Evolutionary conservation across 2,888 invertebrate genomes (phyloP).

Genomic region (Melinaea menophilus): DNA sequence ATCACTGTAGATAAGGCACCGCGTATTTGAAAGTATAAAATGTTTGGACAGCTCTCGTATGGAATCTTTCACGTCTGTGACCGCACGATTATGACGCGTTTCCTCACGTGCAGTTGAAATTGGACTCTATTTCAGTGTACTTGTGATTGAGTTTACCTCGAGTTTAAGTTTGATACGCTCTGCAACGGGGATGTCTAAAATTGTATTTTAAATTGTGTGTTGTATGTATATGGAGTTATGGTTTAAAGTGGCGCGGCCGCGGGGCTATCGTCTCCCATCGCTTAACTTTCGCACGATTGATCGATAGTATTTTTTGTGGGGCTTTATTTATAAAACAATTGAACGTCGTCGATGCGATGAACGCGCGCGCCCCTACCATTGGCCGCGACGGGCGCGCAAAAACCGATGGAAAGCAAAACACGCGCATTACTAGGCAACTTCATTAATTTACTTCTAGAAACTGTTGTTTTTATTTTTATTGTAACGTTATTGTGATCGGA

Average conservation of each 20-base stretch:
- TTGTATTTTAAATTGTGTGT: slow-evolving; percentile 35
- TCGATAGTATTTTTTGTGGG: slow-evolving; percentile 76
- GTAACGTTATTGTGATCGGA: slow-evolving; percentile 27
- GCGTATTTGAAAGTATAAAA: slow-evolving; percentile 77
- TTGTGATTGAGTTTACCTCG: slow-evolving; percentile 43
- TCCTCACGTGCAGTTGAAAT: slow-evolving; percentile 35
- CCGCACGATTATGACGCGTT: slow-evolving; percentile 68
- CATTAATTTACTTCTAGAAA: slow-evolving; percentile 38
- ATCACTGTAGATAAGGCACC: slow-evolving; percentile 70
- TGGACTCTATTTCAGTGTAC: slow-evolving; percentile 33
- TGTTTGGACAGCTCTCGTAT: slow-evolving; percentile 75
- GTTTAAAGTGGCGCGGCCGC: slow-evolving; percentile 37
- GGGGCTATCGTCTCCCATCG: slow-evolving; percentile 62
- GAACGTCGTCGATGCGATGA: slow-evolving; percentile 68
- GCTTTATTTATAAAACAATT: slow-evolving; percentile 78
- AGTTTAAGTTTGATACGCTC: slow-evolving; percentile 30
- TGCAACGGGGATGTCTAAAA: slow-evolving; percentile 37
- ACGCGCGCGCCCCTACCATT: slow-evolving; percentile 66
- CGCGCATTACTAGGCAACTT: slow-evolving; percentile 35
- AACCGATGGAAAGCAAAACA: slow-evolving; percentile 39
- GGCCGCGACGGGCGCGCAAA: slow-evolving; percentile 44
- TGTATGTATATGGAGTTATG: slow-evolving; percentile 39
- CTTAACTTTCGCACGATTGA: slow-evolving; percentile 76
- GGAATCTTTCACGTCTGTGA: slow-evolving; percentile 71
- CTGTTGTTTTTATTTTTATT: slow-evolving; percentile 32